These are phyloP conservation scores for Dasypus novemcinctus DNA, from an alignment of 2,113 vertebrate species.

Conservation along the genomic window DNA sequence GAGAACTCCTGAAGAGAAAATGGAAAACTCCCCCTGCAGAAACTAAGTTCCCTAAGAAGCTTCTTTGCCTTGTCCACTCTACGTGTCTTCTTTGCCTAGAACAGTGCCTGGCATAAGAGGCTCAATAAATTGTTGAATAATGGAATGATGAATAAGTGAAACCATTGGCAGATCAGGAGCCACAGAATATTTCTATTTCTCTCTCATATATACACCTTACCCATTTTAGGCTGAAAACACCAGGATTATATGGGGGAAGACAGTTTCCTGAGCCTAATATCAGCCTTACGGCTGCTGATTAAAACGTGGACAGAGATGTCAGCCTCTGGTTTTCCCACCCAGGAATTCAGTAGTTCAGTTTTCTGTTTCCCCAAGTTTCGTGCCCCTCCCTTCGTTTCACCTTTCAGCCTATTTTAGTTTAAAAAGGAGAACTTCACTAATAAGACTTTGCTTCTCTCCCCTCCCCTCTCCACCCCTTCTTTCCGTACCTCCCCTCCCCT, in stretches of 20 bases:
- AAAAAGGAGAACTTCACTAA: neutral
- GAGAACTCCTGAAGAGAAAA: neutral
- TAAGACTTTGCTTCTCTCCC: neutral
- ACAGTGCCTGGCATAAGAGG: neutral
- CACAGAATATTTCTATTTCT: neutral
- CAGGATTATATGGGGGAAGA: neutral
- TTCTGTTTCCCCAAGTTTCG: neutral
- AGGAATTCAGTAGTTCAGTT: neutral
- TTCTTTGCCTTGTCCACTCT: neutral
- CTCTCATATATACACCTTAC: neutral
- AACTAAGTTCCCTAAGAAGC: neutral
- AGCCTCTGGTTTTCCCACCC: neutral
- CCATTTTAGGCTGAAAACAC: neutral
- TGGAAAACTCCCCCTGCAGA: neutral
- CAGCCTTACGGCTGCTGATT: neutral
- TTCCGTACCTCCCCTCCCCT: no score
- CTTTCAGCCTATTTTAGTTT: neutral
- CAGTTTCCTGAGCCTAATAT: neutral
- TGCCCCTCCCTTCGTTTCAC: neutral
- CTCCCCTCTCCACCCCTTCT: neutral
- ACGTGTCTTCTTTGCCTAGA: neutral
- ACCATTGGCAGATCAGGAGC: neutral
- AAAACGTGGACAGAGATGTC: neutral
- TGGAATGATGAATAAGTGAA: neutral
- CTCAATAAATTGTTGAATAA: neutral